Base-by-base conservation (phyloP, 2,797 vertebrate species). In the Chelonia mydas region DNA sequence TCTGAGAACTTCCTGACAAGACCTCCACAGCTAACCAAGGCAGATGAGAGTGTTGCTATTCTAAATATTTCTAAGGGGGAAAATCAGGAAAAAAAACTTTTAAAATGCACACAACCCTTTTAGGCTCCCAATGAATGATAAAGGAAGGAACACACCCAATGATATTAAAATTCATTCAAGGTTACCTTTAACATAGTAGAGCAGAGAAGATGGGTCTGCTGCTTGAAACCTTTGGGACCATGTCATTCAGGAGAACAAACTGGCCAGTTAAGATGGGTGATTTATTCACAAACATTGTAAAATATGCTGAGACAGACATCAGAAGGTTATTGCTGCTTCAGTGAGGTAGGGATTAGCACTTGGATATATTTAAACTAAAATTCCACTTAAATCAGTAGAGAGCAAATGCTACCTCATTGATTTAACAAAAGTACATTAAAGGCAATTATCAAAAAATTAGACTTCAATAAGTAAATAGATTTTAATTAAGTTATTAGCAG, bases 401-500 rank as follows among this genome's bases (percentile, higher is more conserved):
- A 88, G 41, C 1, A 37, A 92, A 83, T 21, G 57, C 84, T 84
- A 74, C 81, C 76, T 84, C 83, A 23, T 83, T 83, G 87, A 78
- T 94, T 96, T 85, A 89, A 90, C 74, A 84, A 51, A 93, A 81
- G 61, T 93, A 79, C 80, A 80, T 88, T 96, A 90, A 91, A 96
- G 85, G 53, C 85, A 96, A 90, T 94, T 77, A 87, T 47, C 23
- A 80, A 87, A 94, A 90, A 83, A 54, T 90, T 82, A 78, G 68
- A 83, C 82, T 94, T 89, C 50, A 50, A 94, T 92, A 92, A 92
- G 54, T 90, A 84, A 93, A 88, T 25, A 51, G 79, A 47, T 27
- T 90, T 94, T 90, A 91, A 94, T 95, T 85, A 93, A 86, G 79
- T 93, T 81, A 86, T 65, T 83, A 89, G 50, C 68, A 47, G 41